Evolutionary conservation across 2,797 vertebrate species (phyloP), one percentile per base, ranked within the genome.

Genomic region (Diglossa cyanea): DNA sequence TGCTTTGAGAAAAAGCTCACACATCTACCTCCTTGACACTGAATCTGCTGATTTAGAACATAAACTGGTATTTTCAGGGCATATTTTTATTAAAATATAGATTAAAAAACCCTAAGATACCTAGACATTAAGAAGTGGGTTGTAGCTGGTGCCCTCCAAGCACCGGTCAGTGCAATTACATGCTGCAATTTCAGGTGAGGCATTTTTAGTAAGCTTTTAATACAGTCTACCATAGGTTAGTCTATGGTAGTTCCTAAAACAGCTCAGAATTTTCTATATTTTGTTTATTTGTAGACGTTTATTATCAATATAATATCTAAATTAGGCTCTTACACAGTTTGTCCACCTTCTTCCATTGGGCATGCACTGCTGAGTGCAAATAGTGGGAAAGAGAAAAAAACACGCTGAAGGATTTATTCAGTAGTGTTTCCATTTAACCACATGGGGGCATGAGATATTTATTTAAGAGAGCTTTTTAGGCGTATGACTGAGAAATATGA

Each of bases 371-470:
- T 73, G 5, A 28, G 23, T 30, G 44, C 24, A 72, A 74, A 65
- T 48, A 55, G n/a, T 78, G 45, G 30, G 20, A 60, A 79, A 42
- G 17, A 35, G 28, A 61, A 90, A 79, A 79, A 85, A 7, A 20
- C 51, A 11, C 3, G 12, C 33, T 5, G 0, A 86, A 61, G 68
- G 11, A 77, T 77, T 65, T 95, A 30, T 83, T 67, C 77, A 35
- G 92, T 91, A 96, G 17, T 45, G 5, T 70, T 94, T 96, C 67
- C 21, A 17, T 90, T 83, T 79, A 40, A 91, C 98, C 98, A 98
- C 97, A 67, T 1, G 98, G 63, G 94, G 98, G 98, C 98, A 96
- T 86, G 58, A 96, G 96, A 96, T 96, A 76, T 94, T 94, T 97
- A 88, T 94, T 81, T 94, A 96, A 94, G 79, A 85, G 61, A 96